These are phyloP conservation scores for Coregonus clupeaformis DNA, from an alignment of 2,113 vertebrate genomes.

Conservation along the genomic window DNA sequence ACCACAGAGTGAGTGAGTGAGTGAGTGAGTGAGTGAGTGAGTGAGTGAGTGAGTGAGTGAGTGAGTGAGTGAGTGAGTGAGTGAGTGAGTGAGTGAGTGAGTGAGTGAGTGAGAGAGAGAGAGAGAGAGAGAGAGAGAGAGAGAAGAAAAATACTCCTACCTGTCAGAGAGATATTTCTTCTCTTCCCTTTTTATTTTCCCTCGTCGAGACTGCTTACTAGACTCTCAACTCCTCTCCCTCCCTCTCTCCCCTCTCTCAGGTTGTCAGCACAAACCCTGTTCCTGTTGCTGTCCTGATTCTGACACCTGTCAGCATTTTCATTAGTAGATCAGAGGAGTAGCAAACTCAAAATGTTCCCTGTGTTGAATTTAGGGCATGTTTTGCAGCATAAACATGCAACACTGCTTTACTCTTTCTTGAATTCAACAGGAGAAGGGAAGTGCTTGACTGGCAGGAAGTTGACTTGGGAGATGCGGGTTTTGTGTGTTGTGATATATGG, in stretches of 20 bases:
- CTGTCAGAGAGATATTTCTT: constrained; percentile 66
- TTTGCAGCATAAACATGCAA: constrained; percentile 61
- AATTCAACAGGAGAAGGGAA: constrained; percentile 62
- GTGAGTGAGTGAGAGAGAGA: constrained; percentile 12
- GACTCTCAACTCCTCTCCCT: constrained; percentile 29
- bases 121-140: constrained; percentile 13
- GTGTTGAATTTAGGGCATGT: constrained; percentile 70
- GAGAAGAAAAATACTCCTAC: constrained; percentile 38
- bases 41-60: too few species aligned
- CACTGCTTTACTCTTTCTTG: constrained; percentile 56
- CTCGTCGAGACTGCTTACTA: constrained; percentile 65
- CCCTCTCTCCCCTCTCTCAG: constrained; percentile 30
- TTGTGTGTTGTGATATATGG: constrained; percentile 47
- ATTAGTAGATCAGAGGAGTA: constrained; percentile 71
- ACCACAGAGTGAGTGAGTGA: too few species aligned
- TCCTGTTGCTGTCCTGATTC: constrained; percentile 65
- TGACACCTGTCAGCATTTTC: constrained; percentile 78
- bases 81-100: too few species aligned
- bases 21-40: too few species aligned
- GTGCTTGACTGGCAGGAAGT: constrained; percentile 62
- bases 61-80: too few species aligned
- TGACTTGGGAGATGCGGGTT: constrained; percentile 18
- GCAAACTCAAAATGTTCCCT: constrained; percentile 68
- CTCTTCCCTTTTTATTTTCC: constrained; percentile 48
- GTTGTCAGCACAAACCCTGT: constrained; percentile 63